phyloP scores from a whole-genome alignment of 2,797 vertebrate genomes.

The Diceros bicornis region DNA sequence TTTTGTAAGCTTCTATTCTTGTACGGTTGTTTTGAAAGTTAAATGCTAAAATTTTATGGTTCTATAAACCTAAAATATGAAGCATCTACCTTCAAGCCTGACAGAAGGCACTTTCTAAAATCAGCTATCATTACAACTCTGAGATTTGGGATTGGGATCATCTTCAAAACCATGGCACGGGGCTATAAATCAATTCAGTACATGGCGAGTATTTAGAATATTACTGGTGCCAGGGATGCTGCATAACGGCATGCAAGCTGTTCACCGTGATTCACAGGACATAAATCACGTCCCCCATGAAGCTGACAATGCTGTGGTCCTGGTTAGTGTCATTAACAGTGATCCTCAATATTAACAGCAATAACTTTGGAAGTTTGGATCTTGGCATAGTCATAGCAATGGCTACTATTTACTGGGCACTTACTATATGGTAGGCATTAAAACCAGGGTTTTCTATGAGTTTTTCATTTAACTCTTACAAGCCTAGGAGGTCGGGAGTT shows the following conservation, averaged over 20 bases:
- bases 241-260: background rate
- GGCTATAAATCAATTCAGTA: background rate
- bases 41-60: background rate
- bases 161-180: background rate
- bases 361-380: background rate
- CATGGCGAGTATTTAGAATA: rapidly evolving
- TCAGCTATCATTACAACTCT: background rate
- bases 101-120: background rate
- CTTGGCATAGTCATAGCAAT: background rate
- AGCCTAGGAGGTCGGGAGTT: background rate
- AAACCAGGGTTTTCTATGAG: background rate
- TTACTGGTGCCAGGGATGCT: background rate
- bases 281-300: background rate
- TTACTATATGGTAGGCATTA: background rate
- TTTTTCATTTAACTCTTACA: background rate
- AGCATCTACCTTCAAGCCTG: background rate
- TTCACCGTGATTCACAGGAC: background rate
- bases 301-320: background rate
- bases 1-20: background rate
- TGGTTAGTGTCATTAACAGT: background rate
- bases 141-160: background rate
- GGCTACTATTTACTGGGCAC: background rate
- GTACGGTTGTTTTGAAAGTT: background rate
- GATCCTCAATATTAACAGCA: background rate
- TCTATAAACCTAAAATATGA: background rate